Evolutionary conservation across 1,140 invertebrate genomes (phyloP), one percentile per base, ranked within the genome.

Genomic region (Caligus rogercresseyi): DNA sequence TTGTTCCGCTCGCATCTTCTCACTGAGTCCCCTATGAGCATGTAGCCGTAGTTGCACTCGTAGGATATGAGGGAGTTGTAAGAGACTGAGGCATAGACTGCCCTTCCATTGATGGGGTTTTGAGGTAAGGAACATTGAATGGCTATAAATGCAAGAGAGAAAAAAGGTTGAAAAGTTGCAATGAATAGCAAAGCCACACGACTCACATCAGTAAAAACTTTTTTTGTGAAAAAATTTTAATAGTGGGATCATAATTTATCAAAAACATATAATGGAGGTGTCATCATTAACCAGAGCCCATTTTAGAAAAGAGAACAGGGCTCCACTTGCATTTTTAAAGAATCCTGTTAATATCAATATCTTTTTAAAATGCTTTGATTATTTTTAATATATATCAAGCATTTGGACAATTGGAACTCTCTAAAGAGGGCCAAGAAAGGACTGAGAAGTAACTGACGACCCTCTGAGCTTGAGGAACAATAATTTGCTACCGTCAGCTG

Each of bases 21-120:
- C 1, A 67, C 67, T 1, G 66, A 54, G 15, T 68, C 65, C 14
- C 68, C 68, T 1, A 88, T 79, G n/a, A 97, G 77, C 24, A 83
- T 83, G 73, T 85, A 95, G 0, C 90, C 90, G 70, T 88, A 87
- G 67, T 87, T 85, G 75, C 92, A 97, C 69, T 91, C 88, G 73
- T 94, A 96, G 51, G 83, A 84, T 2, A 94, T 87, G 59, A 90
- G 83, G 0, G 90, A 88, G 71, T 93, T 92, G 79, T 92, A 97
- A 1, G 87, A 86, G 67, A 86, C 83, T n/a, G 89, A 88, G 0
- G 86, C 90, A 74, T 87, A 93, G 65, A 89, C 82, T 54, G 89
- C 88, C 69, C 85, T 87, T 25, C 91, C 92, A 71, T 94, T 85
- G n/a, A 79, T 77, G 3, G 90, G 90, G 68, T 87, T 83, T 66